phyloP scores from a whole-genome alignment of 2,888 invertebrate genomes.

The Caenorhabditis wallacei region DNA sequence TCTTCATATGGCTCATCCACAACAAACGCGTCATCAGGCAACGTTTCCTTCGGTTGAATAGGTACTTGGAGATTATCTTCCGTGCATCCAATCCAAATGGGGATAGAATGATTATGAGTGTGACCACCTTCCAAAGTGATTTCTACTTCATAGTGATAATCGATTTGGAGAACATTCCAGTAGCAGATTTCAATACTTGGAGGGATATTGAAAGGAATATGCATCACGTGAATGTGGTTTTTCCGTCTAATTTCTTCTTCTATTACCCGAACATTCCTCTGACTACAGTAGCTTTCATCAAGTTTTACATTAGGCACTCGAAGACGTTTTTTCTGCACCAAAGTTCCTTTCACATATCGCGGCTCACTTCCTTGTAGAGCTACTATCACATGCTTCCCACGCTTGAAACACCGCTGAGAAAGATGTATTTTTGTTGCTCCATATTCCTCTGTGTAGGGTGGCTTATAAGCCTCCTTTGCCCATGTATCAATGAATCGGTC shows the following conservation, averaged over 20 bases:
- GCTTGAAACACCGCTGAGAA: conserved; percentile 73
- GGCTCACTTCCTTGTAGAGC: conserved; percentile 63
- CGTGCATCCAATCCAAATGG: conserved; percentile 77
- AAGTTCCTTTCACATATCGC: conserved; percentile 57
- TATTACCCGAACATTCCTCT: conserved; percentile 52
- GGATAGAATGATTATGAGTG: conserved; percentile 71
- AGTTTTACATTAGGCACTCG: conserved; percentile 67
- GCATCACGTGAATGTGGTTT: conserved; percentile 64
- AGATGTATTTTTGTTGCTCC: conserved; percentile 71
- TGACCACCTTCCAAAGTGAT: conserved; percentile 72
- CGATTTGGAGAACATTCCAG: conserved; percentile 75
- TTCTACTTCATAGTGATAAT: conserved; percentile 66
- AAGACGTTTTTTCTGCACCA: conserved; percentile 72
- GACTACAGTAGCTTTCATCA: conserved; percentile 68
- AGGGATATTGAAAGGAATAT: conserved; percentile 73
- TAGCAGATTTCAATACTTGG: conserved; percentile 77
- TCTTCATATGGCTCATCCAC: conserved; percentile 62
- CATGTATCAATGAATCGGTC: conserved; percentile 77
- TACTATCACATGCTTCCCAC: conserved; percentile 73
- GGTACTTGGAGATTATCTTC: conserved; percentile 76
- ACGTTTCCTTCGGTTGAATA: conserved; percentile 27
- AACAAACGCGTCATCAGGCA: conserved; percentile 16
- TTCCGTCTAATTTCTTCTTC: conserved; percentile 43
- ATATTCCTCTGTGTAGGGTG: conserved; percentile 66
- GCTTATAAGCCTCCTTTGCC: conserved; percentile 73